These are phyloP conservation scores for Anadara kagoshimensis DNA, from an alignment of 1,140 invertebrate species.

Conservation along the genomic window DNA sequence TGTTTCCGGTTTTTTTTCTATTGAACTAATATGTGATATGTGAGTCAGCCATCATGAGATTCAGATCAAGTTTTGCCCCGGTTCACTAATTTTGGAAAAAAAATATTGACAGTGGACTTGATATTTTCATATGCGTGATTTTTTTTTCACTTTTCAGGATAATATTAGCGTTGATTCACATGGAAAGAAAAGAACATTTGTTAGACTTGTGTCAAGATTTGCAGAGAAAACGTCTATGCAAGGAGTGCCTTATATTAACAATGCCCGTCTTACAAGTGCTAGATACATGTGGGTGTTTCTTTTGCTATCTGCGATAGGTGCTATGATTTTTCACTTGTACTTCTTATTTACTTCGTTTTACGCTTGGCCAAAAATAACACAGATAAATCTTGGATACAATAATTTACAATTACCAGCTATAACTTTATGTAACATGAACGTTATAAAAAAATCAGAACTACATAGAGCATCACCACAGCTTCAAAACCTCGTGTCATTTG, in stretches of 20 bases:
- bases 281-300: conserved; percentile 7
- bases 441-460: conserved; percentile 7
- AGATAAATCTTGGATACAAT: conserved; percentile 7
- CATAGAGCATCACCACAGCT: conserved; percentile 12
- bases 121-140: too few relatives aligned
- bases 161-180: conserved; percentile 2
- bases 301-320: neutral
- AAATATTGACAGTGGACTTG: too few relatives aligned
- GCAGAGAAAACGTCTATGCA: conserved; percentile 32
- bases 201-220: conserved; percentile 18
- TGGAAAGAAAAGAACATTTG: conserved; percentile 26
- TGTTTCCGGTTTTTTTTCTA: too few relatives aligned
- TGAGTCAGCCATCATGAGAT: too few relatives aligned
- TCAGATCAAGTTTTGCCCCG: too few relatives aligned
- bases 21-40: too few relatives aligned
- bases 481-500: conserved; percentile 16
- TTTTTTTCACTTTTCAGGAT: too few relatives aligned
- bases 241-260: conserved; percentile 25
- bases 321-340: conserved; percentile 4
- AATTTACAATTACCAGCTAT: conserved; percentile 11
- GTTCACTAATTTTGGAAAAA: too few relatives aligned
- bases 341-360: conserved; percentile 7
- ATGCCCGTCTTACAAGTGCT: neutral
- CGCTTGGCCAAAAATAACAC: conserved; percentile 5
- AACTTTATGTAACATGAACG: conserved; percentile 20